phyloP scores from a whole-genome alignment of 2,797 vertebrate species.

The Linurgus olivaceus region DNA sequence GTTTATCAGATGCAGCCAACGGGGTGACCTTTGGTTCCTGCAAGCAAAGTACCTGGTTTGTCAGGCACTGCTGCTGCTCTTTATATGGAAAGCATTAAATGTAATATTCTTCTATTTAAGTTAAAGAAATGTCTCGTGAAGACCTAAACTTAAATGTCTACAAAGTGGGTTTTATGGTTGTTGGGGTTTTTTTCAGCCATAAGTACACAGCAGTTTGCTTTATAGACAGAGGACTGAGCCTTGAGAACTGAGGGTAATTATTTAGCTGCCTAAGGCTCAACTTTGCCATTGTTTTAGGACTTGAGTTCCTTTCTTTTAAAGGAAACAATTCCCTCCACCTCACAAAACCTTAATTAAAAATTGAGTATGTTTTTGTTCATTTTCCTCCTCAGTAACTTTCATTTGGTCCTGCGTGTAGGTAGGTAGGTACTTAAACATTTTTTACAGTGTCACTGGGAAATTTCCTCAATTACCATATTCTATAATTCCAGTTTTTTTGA shows the following conservation, averaged over 20 bases:
- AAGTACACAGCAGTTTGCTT: slow-evolving; percentile 52
- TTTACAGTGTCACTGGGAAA: background rate
- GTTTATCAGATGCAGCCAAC: slow-evolving; percentile 78
- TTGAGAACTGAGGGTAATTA: slow-evolving; percentile 61
- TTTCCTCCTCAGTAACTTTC: background rate
- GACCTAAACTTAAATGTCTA: slow-evolving; percentile 15
- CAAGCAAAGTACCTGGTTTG: slow-evolving; percentile 54
- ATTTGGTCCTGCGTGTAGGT: background rate
- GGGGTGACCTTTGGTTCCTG: slow-evolving; percentile 72
- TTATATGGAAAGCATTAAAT: slow-evolving; percentile 55
- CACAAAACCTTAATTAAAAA: slow-evolving; percentile 60
- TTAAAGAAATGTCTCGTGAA: slow-evolving; percentile 31
- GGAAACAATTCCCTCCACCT: slow-evolving; percentile 16
- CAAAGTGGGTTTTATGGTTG: slow-evolving; percentile 38
- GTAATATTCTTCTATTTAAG: slow-evolving; percentile 11
- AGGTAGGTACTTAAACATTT: background rate
- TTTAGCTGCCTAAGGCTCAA: slow-evolving; percentile 65
- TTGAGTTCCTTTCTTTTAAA: slow-evolving; percentile 45
- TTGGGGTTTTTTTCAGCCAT: background rate
- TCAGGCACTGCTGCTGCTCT: background rate
- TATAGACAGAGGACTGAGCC: slow-evolving; percentile 56
- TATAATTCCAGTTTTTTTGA: background rate
- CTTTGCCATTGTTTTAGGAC: slow-evolving; percentile 61
- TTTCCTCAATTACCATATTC: background rate
- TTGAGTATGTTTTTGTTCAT: slow-evolving; percentile 17